A percentile compares a stretch with the other conserved stretches of the same genome.
These are phyloP conservation scores for Saccopteryx leptura DNA, from an alignment of 2,113 vertebrate genomes.

Conservation along the genomic window DNA sequence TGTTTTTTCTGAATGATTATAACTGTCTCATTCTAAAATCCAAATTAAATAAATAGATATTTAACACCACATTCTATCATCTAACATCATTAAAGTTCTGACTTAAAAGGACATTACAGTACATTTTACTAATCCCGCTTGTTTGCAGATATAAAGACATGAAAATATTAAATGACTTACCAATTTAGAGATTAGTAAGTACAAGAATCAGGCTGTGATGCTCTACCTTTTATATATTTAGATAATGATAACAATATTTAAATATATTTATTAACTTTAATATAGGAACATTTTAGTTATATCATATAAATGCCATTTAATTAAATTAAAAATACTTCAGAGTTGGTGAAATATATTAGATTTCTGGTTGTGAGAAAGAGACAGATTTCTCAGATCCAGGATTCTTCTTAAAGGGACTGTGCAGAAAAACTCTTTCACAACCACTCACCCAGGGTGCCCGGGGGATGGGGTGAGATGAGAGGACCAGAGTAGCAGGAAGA, in stretches of 20 bases:
- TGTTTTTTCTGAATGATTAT: not conserved
- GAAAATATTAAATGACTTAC: not conserved
- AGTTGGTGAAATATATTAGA: slow-evolving; percentile 6
- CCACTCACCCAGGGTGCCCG: too few relatives aligned
- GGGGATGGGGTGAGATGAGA: too few relatives aligned
- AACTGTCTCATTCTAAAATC: not conserved
- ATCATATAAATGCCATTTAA: not conserved
- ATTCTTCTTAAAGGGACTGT: too few relatives aligned
- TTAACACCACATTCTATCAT: not conserved
- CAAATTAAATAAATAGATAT: not conserved
- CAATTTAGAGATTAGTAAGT: not conserved
- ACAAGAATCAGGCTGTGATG: not conserved
- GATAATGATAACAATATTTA: not conserved
- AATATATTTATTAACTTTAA: not conserved
- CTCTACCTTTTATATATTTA: not conserved
- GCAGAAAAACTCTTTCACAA: too few relatives aligned
- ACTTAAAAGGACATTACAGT: not conserved
- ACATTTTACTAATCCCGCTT: not conserved
- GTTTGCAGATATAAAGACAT: not conserved
- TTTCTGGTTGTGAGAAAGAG: not conserved
- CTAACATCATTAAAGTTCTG: not conserved
- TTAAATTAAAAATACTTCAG: slow-evolving; percentile 24
- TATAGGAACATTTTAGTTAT: not conserved
- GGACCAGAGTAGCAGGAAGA: too few relatives aligned
- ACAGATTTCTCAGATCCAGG: too few relatives aligned